These are phyloP conservation scores for Euwallacea similis DNA, from an alignment of 1,140 invertebrate species.

Conservation along the genomic window DNA sequence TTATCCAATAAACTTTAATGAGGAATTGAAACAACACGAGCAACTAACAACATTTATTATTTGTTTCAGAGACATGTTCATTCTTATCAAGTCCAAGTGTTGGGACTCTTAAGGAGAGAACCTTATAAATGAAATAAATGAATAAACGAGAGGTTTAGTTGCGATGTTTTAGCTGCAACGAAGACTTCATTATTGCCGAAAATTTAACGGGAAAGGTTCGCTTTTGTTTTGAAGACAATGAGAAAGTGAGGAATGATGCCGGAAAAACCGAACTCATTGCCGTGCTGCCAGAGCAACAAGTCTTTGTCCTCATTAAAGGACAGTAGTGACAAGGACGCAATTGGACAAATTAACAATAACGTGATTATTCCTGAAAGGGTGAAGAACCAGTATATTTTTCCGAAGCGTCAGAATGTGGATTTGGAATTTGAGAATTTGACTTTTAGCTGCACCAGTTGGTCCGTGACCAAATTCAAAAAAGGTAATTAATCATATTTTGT, in stretches of 20 bases:
- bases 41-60: no score
- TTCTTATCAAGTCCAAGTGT: no score
- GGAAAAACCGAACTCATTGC: conserved; percentile 30
- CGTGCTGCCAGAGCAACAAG: conserved; percentile 45
- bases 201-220: no score
- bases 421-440: conserved; percentile 42
- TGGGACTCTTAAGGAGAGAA: no score
- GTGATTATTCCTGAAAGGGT: conserved; percentile 2
- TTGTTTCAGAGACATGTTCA: no score
- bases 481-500: not conserved
- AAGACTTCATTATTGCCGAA: no score
- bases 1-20: no score
- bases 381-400: conserved; percentile 32
- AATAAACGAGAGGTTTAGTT: no score
- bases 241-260: not conserved
- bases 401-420: conserved; percentile 42
- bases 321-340: conserved; percentile 13
- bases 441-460: conserved; percentile 39
- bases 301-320: conserved; percentile 39
- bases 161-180: no score
- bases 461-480: conserved; percentile 42
- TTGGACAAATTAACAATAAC: conserved; percentile 29
- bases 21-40: no score
- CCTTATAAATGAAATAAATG: no score
- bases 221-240: no score